A percentile compares a stretch with the other conserved stretches of the same genome.
phyloP scores from a whole-genome alignment of 2,888 invertebrate genomes.

The Merodon equestris region DNA sequence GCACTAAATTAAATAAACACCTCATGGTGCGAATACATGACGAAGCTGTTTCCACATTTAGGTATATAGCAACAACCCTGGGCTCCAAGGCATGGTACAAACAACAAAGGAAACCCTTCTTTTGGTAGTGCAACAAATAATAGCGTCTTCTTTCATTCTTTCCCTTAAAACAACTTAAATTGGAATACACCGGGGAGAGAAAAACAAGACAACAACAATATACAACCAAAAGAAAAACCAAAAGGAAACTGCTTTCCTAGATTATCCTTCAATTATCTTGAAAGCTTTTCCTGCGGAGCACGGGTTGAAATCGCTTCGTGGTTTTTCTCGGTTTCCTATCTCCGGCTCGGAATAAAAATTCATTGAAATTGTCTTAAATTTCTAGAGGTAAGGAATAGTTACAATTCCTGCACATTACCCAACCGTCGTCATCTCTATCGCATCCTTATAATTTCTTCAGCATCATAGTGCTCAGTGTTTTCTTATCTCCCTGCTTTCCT shows the following conservation, averaged over 20 bases:
- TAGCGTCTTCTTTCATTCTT: background rate
- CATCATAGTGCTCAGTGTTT: background rate
- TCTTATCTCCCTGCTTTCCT: background rate
- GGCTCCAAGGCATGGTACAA: background rate
- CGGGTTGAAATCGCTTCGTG: conserved; percentile 12
- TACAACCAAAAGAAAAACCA: conserved; percentile 15
- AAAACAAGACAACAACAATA: background rate
- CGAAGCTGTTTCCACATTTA: background rate
- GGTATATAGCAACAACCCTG: background rate
- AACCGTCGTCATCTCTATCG: conserved; percentile 8
- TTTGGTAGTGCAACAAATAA: conserved; percentile 28
- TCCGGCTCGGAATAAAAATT: conserved; percentile 6
- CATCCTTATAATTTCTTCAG: conserved; percentile 2
- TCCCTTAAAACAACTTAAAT: conserved; percentile 40
- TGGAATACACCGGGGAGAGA: conserved; percentile 24
- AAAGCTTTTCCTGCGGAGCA: conserved; percentile 42
- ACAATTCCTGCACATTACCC: background rate
- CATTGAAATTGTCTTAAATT: conserved; percentile 23
- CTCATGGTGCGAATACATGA: background rate
- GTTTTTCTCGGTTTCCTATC: background rate
- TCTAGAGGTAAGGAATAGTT: background rate
- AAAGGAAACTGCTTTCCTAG: conserved; percentile 23
- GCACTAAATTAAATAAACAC: background rate
- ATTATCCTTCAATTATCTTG: conserved; percentile 61
- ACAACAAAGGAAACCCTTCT: conserved; percentile 24